phyloP scores from a whole-genome alignment of 2,888 invertebrate genomes.

The Mythimna albipuncta region DNA sequence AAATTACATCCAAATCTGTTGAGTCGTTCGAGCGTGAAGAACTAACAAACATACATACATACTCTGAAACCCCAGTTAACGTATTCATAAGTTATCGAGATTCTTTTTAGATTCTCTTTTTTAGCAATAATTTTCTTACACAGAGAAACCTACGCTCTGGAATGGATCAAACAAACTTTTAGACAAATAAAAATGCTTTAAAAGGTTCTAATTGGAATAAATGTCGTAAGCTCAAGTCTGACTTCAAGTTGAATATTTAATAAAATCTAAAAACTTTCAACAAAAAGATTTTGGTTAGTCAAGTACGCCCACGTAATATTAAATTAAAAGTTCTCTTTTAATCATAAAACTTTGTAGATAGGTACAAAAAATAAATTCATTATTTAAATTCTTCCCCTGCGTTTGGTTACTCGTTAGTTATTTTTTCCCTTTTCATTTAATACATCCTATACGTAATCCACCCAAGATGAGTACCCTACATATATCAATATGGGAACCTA shows the following conservation, averaged over 20 bases:
- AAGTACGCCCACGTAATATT: background rate
- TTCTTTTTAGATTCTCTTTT: background rate
- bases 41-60: no score
- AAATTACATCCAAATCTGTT: no score
- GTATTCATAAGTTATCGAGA: no score
- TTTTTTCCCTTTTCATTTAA: no score
- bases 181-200: background rate
- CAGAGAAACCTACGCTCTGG: background rate
- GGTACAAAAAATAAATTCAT: background rate
- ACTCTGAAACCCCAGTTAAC: no score
- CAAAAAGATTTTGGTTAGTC: background rate
- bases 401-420: no score
- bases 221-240: background rate
- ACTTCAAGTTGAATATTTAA: background rate
- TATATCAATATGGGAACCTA: no score
- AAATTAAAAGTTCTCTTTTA: background rate
- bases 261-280: no score
- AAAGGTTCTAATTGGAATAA: background rate
- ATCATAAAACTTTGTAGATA: background rate
- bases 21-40: no score
- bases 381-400: background rate
- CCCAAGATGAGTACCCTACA: no score
- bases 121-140: background rate
- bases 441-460: no score
- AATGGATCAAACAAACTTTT: background rate